phyloP scores from a whole-genome alignment of 2,797 vertebrate genomes.

The Muscicapa comitata region DNA sequence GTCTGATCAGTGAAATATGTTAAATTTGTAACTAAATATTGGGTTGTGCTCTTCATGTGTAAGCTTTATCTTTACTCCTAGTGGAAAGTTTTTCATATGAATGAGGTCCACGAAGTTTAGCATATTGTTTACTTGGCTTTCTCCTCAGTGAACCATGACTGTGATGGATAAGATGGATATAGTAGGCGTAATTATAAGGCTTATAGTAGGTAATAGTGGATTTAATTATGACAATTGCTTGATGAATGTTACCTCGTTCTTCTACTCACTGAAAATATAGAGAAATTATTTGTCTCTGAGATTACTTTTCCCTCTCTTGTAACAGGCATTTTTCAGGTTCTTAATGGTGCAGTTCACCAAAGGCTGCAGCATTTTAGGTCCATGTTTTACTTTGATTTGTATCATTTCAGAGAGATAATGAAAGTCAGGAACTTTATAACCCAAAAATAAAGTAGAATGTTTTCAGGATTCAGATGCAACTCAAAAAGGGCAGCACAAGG shows the following conservation, averaged over 20 bases:
- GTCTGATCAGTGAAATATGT: neutral
- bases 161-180: neutral
- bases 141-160: neutral
- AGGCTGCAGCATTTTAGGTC: neutral
- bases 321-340: neutral
- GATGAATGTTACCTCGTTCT: neutral
- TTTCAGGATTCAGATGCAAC: neutral
- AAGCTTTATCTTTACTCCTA: neutral
- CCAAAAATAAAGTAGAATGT: neutral
- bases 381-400: neutral
- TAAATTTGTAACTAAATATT: neutral
- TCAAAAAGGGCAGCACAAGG: neutral
- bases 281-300: neutral
- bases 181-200: neutral
- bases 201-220: neutral
- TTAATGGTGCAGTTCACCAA: neutral
- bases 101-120: neutral
- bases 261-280: neutral
- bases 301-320: neutral
- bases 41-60: neutral
- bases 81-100: neutral
- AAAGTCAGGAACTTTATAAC: neutral
- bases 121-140: neutral
- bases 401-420: neutral
- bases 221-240: neutral